Evolutionary conservation across 2,113 vertebrate genomes (phyloP).

Genomic region (Bubo blakistoni): DNA sequence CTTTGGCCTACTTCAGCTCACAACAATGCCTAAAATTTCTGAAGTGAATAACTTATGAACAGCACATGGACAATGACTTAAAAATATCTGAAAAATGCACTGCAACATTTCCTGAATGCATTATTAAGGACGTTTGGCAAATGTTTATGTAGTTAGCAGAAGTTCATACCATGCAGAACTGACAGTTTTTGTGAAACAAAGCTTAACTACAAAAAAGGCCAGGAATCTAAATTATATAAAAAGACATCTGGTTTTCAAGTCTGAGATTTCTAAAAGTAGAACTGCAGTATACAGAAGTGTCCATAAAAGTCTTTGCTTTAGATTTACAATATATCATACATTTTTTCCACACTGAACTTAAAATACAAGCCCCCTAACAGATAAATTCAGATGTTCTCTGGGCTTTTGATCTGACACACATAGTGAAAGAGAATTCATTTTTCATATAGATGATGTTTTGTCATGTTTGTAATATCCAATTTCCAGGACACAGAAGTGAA

Average conservation of each 20-base stretch:
- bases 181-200: background rate
- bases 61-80: background rate
- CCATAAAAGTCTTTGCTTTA: background rate
- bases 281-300: background rate
- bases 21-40: background rate
- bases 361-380: background rate
- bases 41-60: background rate
- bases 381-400: background rate
- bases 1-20: background rate
- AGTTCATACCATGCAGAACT: background rate
- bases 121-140: background rate
- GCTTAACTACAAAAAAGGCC: background rate
- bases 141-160: background rate
- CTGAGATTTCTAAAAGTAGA: background rate
- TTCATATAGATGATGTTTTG: background rate
- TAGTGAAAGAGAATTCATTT: background rate
- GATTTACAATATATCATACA: background rate
- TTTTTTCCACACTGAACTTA: background rate
- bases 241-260: background rate
- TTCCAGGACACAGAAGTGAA: background rate
- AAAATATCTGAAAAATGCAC: background rate
- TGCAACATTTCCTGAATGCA: background rate
- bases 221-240: background rate
- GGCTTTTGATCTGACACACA: background rate
- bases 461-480: background rate